Evolutionary conservation across 1,140 invertebrate species (phyloP).

Genomic region (Meloidogyne floridensis): DNA sequence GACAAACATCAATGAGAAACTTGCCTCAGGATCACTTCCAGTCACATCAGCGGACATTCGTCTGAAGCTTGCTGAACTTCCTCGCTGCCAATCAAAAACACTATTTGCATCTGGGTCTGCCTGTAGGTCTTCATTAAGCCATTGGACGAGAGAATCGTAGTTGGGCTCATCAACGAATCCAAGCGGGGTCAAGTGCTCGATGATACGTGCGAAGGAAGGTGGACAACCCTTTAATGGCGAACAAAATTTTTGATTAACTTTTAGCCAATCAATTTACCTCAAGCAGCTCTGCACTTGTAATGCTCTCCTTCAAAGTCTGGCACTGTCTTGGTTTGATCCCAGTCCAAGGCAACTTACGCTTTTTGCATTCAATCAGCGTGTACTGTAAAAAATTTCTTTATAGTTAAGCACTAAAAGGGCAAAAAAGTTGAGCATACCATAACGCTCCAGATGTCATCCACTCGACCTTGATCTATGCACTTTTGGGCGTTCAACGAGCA

Average conservation of each 20-base stretch:
- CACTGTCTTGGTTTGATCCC: background rate
- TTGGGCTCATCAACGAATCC: background rate
- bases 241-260: background rate
- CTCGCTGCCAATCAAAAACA: background rate
- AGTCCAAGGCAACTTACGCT: background rate
- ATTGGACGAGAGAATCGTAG: background rate
- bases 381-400: no score
- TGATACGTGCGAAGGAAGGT: background rate
- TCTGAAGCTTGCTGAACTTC: background rate
- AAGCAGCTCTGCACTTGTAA: background rate
- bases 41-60: background rate
- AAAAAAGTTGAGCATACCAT: background rate
- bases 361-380: background rate
- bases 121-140: background rate
- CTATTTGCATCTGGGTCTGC: background rate
- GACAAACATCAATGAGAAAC: background rate
- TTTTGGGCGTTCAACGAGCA: background rate
- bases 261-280: background rate
- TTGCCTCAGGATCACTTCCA: background rate
- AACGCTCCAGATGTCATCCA: background rate
- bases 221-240: background rate
- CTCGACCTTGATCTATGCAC: background rate
- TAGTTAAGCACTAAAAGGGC: no score
- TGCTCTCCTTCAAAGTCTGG: background rate
- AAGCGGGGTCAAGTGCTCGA: background rate